Evolutionary conservation across 2,888 invertebrate genomes (phyloP).

Genomic region (Cancer borealis): DNA sequence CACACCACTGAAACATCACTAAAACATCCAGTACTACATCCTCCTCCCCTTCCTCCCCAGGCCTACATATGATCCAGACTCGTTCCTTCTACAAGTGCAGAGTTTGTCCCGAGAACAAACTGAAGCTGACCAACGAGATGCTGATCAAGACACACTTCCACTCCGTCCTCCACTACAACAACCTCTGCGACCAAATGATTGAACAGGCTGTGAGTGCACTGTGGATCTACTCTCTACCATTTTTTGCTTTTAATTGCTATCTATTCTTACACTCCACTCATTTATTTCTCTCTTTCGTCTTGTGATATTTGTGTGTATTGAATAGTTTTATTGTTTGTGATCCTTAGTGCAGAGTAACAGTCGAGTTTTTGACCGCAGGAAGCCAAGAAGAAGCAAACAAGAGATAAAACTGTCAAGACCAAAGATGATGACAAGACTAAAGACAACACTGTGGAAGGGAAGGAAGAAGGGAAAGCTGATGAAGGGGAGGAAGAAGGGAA

Average conservation of each 20-base stretch:
- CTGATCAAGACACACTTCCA: constrained; percentile 28
- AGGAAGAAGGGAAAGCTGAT: background rate
- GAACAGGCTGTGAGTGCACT: background rate
- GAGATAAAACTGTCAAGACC: background rate
- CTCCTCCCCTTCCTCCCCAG: background rate
- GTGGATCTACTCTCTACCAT: background rate
- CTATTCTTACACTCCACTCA: no score
- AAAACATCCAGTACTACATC: background rate
- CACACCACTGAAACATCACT: no score
- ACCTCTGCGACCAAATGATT: background rate
- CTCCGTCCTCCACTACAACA: constrained; percentile 7
- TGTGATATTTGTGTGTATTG: background rate
- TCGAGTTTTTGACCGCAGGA: background rate
- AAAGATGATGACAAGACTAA: background rate
- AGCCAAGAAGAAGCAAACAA: background rate
- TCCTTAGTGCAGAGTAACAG: background rate
- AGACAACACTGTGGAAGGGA: background rate
- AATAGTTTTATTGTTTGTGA: no score
- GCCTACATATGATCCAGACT: background rate
- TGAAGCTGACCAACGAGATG: constrained; percentile 30
- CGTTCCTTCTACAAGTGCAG: constrained; percentile 2
- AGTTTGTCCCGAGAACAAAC: background rate
- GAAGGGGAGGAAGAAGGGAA: background rate
- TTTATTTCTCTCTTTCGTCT: background rate
- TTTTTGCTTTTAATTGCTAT: no score